phyloP scores from a whole-genome alignment of 2,888 invertebrate species.

The Pocota personata region DNA sequence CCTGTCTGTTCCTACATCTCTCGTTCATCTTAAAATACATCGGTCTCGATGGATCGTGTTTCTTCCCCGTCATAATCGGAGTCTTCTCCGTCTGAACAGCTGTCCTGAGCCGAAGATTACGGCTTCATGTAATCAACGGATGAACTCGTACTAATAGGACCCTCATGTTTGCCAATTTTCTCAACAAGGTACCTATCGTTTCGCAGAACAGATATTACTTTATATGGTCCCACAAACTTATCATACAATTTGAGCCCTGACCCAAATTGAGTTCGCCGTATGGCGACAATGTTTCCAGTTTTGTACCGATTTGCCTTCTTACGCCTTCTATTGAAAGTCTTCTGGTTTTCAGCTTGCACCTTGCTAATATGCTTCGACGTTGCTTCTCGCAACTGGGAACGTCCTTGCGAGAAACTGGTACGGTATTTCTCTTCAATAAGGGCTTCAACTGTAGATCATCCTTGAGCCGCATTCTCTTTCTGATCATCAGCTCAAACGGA shows the following conservation, averaged over 20 bases:
- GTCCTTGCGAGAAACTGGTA: background rate
- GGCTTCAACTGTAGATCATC: background rate
- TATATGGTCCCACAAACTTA: conserved; percentile 49
- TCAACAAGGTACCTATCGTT: conserved; percentile 28
- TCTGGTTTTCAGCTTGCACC: conserved; percentile 3
- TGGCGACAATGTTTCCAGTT: conserved; percentile 34
- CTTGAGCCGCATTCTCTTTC: background rate
- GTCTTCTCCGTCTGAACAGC: too few species aligned
- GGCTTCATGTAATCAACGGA: conserved; percentile 40
- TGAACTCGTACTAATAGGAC: conserved; percentile 28
- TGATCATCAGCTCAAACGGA: conserved; percentile 8
- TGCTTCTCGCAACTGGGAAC: background rate
- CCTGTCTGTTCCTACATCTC: conserved; percentile 5
- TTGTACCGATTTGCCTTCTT: too few species aligned
- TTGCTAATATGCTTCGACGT: conserved; percentile 9
- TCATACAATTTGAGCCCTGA: conserved; percentile 18
- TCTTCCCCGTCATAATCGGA: too few species aligned
- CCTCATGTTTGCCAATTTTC: conserved; percentile 39
- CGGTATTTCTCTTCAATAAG: background rate
- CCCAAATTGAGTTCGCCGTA: conserved; percentile 38
- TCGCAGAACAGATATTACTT: too few species aligned
- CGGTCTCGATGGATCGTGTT: too few species aligned
- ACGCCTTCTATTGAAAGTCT: background rate
- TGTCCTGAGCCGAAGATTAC: conserved; percentile 4
- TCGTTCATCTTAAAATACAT: conserved; percentile 23